Percentiles rank a stretch among this genome's conserved stretches.
phyloP scores from a whole-genome alignment of 2,113 vertebrate species.

The Arothron firmamentum region DNA sequence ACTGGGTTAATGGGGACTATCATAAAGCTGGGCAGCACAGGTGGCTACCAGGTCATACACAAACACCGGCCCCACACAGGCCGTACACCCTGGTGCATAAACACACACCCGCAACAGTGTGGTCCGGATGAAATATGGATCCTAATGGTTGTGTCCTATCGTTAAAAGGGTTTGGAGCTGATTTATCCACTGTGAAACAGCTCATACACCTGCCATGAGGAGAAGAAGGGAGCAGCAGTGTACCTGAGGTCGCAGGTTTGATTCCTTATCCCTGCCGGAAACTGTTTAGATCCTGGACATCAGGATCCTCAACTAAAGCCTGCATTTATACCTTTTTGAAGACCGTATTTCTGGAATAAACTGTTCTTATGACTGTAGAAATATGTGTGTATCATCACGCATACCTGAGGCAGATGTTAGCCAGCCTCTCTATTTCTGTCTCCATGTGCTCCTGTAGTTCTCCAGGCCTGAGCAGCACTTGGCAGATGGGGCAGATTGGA shows the following conservation, averaged over 20 bases:
- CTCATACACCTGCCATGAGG: slow-evolving; percentile 48
- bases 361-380: neutral
- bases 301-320: too few relatives aligned
- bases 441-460: slow-evolving; percentile 99
- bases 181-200: slow-evolving; percentile 69
- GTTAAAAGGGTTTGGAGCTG: slow-evolving; percentile 68
- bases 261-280: slow-evolving; percentile 57
- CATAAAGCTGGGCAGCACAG: slow-evolving; percentile 61
- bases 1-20: slow-evolving; percentile 67
- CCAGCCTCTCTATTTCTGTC: slow-evolving; percentile 94
- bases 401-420: slow-evolving; percentile 90
- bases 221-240: slow-evolving; percentile 37
- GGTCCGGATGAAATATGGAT: slow-evolving; percentile 68
- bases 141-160: slow-evolving; percentile 71
- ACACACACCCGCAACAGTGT: slow-evolving; percentile 29
- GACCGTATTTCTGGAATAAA: neutral
- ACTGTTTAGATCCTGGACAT: slow-evolving; percentile 16
- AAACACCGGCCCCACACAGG: slow-evolving; percentile 24
- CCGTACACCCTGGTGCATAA: slow-evolving; percentile 22
- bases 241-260: slow-evolving; percentile 57
- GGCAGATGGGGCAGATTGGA: slow-evolving; percentile 96
- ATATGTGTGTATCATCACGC: neutral
- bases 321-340: too few relatives aligned
- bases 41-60: slow-evolving; percentile 56
- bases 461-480: slow-evolving; percentile 91